Percentiles rank a stretch among this genome's conserved stretches.
These are phyloP conservation scores for Aphaenogaster floridana DNA, from an alignment of 1,140 invertebrate species.

Conservation along the genomic window DNA sequence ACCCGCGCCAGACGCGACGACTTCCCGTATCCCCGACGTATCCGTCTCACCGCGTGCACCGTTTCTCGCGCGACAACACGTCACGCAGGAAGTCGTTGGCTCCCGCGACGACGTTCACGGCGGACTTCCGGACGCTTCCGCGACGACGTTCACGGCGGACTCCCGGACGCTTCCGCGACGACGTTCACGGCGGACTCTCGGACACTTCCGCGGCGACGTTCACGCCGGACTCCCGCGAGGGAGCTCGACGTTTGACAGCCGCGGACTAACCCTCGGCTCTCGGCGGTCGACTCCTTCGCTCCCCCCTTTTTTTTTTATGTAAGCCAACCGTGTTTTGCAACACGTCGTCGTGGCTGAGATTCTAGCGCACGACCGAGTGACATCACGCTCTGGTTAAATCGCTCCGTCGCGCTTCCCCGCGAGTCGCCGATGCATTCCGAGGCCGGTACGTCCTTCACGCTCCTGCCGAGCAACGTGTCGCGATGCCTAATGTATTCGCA, in stretches of 20 bases:
- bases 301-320: slow-evolving; percentile 69
- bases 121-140: background rate
- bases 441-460: slow-evolving; percentile 16
- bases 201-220: background rate
- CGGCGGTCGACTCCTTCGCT: slow-evolving; percentile 58
- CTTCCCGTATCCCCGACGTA: background rate
- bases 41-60: background rate
- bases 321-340: slow-evolving; percentile 69
- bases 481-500: background rate
- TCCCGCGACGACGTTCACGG: background rate
- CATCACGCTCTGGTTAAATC: slow-evolving; percentile 62
- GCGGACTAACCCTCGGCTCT: slow-evolving; percentile 69
- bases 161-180: background rate
- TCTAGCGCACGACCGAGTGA: slow-evolving; percentile 56
- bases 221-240: background rate
- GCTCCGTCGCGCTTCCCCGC: background rate
- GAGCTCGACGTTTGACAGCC: slow-evolving; percentile 67
- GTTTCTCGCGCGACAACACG: background rate
- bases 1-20: background rate
- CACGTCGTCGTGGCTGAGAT: slow-evolving; percentile 58
- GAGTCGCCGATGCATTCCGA: background rate
- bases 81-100: slow-evolving; percentile 42
- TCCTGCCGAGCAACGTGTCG: background rate
- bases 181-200: background rate
- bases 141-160: slow-evolving; percentile 1